Conservation (phyloP, 2,113 vertebrate genomes). For the Archocentrus centrarchus region DNA sequence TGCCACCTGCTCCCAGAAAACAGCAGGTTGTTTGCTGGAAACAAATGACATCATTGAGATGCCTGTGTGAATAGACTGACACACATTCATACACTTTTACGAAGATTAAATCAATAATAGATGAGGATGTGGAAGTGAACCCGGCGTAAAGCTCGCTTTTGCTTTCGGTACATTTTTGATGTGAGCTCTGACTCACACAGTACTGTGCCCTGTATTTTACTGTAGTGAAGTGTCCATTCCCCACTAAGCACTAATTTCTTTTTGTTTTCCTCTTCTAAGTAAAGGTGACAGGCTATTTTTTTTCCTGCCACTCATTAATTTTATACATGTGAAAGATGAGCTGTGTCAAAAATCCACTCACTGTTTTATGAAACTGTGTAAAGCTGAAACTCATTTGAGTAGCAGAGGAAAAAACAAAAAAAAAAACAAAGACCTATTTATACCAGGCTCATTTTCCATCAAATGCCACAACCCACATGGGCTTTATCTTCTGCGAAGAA, state of each 20-base stretch:
- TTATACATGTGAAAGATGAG: conserved; percentile 6
- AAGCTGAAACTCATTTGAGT: conserved; percentile 36
- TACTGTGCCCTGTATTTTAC: not conserved
- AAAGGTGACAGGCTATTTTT: conserved; percentile 31
- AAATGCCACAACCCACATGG: conserved; percentile 54
- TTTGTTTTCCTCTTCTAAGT: not conserved
- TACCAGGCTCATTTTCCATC: conserved; percentile 57
- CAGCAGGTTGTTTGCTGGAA: conserved; percentile 24
- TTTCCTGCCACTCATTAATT: conserved; percentile 4
- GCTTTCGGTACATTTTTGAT: not conserved
- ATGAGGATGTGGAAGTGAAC: conserved; percentile 28
- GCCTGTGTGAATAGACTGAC: not conserved
- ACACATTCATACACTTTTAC: not conserved
- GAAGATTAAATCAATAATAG: conserved; percentile 53
- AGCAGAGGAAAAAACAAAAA: not conserved
- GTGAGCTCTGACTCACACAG: not conserved
- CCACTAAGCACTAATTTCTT: conserved; percentile 29
- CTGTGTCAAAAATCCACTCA: not conserved
- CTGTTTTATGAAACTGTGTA: not conserved
- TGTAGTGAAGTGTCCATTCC: conserved; percentile 13
- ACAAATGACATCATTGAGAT: conserved; percentile 52
- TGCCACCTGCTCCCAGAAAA: not conserved
- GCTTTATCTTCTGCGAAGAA: conserved; percentile 62
- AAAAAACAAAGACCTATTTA: conserved; percentile 56
- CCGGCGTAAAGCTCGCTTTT: not conserved